Evolutionary conservation across 2,113 vertebrate genomes (phyloP), one percentile per base, ranked within the genome.

Genomic region (Tichodroma muraria): DNA sequence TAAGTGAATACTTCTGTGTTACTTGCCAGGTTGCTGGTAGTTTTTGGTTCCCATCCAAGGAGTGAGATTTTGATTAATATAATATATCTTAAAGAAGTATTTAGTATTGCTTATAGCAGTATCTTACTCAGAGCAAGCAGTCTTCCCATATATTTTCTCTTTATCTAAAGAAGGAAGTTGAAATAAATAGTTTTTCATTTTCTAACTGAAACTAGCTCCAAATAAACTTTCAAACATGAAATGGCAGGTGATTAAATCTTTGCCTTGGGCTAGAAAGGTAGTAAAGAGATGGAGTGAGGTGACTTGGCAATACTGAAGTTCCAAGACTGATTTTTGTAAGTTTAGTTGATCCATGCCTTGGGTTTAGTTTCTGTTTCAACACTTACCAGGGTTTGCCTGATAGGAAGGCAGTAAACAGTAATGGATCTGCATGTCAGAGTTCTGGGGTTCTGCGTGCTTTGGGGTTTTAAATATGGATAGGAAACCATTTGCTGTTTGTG

Each of bases 201-300:
- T 91, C 28, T 18, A 90, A 65, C 63, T 85, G 47, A 85, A 95
- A 94, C 25, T 50, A 87, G 50, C 52, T 57, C 50, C 78, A 80
- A 77, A 66, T 91, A 88, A 89, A 83, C 89, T 85, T 91, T 78
- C 8, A 40, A n/a, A 88, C 71, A 64, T 73, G 89, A 95, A 93
- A 80, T 47, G 82, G 31, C 76, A 30, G 68, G 22, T 86, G 52
- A 84, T 95, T 91, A 88, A 80, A 60, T 88, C 76, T 76, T 60
- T 73, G 85, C 95, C 87, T 91, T 10, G 1, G 68, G 93, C 88
- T 83, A 84, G 40, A 47, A 75, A 88, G 53, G 31, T 84, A 21
- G 71, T 75, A 42, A 83, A 69, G 76, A 33, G 35, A 40, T 20
- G 50, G 76, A 73, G 37, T 53, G 50, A 38, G 52, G 75, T 8